Conservation (phyloP, 2,888 invertebrate species). For the Orgyia antiqua region DNA sequence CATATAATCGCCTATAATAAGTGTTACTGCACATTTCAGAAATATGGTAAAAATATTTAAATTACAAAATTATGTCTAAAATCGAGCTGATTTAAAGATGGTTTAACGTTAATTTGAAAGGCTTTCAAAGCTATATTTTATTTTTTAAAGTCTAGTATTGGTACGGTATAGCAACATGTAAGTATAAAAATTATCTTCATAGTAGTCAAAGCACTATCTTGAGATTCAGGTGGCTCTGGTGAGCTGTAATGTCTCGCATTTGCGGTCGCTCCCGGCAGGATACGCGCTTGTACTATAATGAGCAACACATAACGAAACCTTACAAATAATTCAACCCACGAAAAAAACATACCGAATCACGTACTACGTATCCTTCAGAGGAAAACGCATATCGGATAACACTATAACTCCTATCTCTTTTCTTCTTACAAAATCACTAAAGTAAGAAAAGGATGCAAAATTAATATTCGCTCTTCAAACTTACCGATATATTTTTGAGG, state of each 20-base stretch:
- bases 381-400: slow-evolving; percentile 75
- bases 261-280: slow-evolving; percentile 71
- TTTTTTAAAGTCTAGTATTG: too few relatives aligned
- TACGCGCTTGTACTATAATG: slow-evolving; percentile 74
- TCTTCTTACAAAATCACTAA: slow-evolving; percentile 14
- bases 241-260: slow-evolving; percentile 68
- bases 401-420: slow-evolving; percentile 46
- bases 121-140: too few relatives aligned
- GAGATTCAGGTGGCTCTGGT: slow-evolving; percentile 55
- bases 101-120: too few relatives aligned
- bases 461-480: slow-evolving; percentile 48
- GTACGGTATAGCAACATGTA: too few relatives aligned
- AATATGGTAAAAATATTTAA: too few relatives aligned
- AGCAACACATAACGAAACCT: slow-evolving; percentile 76
- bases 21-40: too few relatives aligned
- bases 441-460: slow-evolving; percentile 44
- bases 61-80: too few relatives aligned
- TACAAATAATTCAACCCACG: slow-evolving; percentile 76
- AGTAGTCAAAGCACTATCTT: slow-evolving; percentile 36
- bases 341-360: slow-evolving; percentile 76
- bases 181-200: too few relatives aligned
- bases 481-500: slow-evolving; percentile 60
- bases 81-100: too few relatives aligned
- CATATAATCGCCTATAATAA: too few relatives aligned
- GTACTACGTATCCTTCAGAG: slow-evolving; percentile 71